phyloP scores from a whole-genome alignment of 1,140 invertebrate genomes.

The Drosophila insularis region DNA sequence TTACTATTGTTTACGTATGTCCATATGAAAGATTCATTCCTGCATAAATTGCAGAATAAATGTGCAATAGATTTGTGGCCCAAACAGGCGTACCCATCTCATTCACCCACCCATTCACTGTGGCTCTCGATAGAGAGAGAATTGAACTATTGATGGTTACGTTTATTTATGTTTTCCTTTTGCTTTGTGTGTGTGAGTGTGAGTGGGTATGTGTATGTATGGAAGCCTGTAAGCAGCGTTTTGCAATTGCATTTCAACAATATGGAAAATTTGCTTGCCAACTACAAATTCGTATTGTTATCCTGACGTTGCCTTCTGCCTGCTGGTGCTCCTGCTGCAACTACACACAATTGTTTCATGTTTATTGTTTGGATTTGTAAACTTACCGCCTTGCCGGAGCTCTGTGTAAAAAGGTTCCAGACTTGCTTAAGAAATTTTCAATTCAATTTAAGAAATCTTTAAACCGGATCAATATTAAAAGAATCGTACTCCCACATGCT shows the following conservation, averaged over 20 bases:
- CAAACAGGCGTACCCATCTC: not conserved
- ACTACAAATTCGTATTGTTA: constrained; percentile 59
- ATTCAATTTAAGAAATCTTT: not conserved
- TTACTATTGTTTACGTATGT: constrained; percentile 28
- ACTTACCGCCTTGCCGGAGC: constrained; percentile 38
- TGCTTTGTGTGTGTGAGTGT: constrained; percentile 33
- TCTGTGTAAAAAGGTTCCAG: not conserved
- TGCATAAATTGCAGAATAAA: constrained; percentile 58
- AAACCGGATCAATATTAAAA: not conserved
- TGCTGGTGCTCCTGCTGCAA: constrained; percentile 24
- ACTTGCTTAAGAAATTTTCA: constrained; percentile 1
- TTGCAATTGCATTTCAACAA: constrained; percentile 64
- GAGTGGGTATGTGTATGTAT: constrained; percentile 32
- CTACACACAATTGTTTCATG: constrained; percentile 54
- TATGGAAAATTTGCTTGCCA: constrained; percentile 55
- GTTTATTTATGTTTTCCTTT: constrained; percentile 63
- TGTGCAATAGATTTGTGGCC: constrained; percentile 35
- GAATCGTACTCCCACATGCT: not conserved
- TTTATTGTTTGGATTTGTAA: constrained; percentile 72
- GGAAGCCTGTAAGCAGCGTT: constrained; percentile 65
- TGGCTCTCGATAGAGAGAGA: constrained; percentile 53
- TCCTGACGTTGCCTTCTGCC: constrained; percentile 42
- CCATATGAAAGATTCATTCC: constrained; percentile 21
- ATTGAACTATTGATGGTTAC: constrained; percentile 68
- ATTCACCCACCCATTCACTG: constrained; percentile 12